Percentiles rank a stretch among this genome's conserved stretches.
Evolutionary conservation across 2,113 vertebrate genomes (phyloP).

Genomic region (Anser cygnoides): DNA sequence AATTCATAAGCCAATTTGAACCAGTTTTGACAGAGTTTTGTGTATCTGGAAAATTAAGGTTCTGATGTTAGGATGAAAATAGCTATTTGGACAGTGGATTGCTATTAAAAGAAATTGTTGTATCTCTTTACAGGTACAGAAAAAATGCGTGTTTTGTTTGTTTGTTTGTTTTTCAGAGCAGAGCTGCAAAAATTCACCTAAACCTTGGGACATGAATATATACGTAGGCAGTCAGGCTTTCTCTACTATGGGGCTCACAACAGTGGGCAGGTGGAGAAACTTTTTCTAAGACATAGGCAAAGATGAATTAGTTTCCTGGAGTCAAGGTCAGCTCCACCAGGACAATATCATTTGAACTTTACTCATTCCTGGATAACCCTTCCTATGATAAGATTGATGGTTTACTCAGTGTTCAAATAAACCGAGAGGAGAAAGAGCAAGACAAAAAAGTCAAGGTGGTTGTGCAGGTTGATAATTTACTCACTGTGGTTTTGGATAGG

Average conservation of each 20-base stretch:
- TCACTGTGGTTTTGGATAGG: not conserved
- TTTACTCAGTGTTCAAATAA: not conserved
- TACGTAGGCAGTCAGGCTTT: not conserved
- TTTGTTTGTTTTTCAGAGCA: not conserved
- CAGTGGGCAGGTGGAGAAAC: not conserved
- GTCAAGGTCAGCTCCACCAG: not conserved
- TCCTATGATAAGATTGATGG: not conserved
- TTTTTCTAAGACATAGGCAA: not conserved
- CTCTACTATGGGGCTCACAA: not conserved
- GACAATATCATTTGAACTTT: not conserved
- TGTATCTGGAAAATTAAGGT: not conserved
- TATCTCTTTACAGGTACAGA: not conserved
- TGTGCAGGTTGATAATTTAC: not conserved
- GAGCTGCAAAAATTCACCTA: not conserved
- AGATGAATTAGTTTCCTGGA: not conserved
- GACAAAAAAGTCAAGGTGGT: not conserved
- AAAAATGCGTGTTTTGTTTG: not conserved
- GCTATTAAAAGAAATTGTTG: not conserved
- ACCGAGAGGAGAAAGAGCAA: not conserved
- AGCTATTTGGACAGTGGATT: not conserved
- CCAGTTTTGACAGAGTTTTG: not conserved
- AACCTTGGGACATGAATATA: rapidly evolving
- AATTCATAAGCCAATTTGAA: not conserved
- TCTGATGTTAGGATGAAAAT: not conserved
- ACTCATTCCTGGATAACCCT: not conserved